A percentile compares a stretch with the other conserved stretches of the same genome.
Conservation (phyloP, 2,113 vertebrate species). For the Eublepharis macularius region DNA sequence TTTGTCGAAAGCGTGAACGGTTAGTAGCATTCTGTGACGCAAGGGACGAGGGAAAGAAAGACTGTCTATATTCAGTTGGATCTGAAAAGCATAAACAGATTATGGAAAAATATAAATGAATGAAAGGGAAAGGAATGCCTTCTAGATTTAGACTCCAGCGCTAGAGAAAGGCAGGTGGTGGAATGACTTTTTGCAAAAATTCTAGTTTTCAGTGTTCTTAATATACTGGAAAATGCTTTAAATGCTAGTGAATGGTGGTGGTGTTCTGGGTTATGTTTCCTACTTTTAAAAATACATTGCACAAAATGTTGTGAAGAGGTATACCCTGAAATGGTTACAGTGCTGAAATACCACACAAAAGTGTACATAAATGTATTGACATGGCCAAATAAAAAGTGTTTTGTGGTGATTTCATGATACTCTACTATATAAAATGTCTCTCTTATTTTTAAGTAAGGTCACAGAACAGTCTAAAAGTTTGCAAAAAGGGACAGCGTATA, state of each 20-base stretch:
- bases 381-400: background rate
- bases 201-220: background rate
- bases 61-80: background rate
- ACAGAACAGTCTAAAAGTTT: no score
- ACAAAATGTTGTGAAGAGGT: background rate
- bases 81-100: background rate
- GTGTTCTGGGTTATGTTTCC: background rate
- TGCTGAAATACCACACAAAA: background rate
- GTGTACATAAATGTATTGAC: rapidly evolving
- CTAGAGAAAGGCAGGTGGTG: background rate
- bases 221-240: no score
- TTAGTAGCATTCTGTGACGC: no score
- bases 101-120: background rate
- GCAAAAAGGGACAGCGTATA: no score
- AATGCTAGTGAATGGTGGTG: background rate
- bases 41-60: background rate
- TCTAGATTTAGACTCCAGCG: background rate
- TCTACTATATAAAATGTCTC: no score
- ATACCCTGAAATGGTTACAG: background rate
- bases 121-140: background rate
- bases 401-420: background rate
- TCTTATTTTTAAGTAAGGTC: no score
- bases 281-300: background rate
- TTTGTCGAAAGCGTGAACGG: background rate
- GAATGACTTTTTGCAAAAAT: background rate